Percentiles rank a stretch among this genome's conserved stretches.
phyloP scores from a whole-genome alignment of 2,797 vertebrate genomes.

The Sandelia bainsii region DNA sequence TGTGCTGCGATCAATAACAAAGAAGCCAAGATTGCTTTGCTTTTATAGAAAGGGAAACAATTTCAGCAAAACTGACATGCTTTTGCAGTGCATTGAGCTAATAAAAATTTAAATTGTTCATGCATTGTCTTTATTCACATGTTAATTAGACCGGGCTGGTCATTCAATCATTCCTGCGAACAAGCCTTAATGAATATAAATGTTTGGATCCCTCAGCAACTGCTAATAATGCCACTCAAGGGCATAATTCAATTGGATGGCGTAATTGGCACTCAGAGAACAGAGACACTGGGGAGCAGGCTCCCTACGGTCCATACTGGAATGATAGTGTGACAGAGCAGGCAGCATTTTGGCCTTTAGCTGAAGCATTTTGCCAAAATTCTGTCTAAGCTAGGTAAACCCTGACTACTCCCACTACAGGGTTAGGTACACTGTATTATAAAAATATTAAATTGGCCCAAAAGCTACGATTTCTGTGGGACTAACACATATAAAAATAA shows the following conservation, averaged over 20 bases:
- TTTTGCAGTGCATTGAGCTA: constrained; percentile 13
- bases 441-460: constrained; percentile 23
- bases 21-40: constrained; percentile 1
- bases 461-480: not conserved
- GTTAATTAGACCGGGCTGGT: constrained; percentile 59
- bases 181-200: constrained; percentile 73
- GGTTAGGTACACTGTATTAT: constrained; percentile 23
- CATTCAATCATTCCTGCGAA: constrained; percentile 68
- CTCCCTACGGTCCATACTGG: constrained; percentile 56
- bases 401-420: constrained; percentile 48
- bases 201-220: constrained; percentile 71
- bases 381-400: constrained; percentile 50
- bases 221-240: constrained; percentile 74
- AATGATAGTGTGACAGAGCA: constrained; percentile 61
- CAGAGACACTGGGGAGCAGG: constrained; percentile 54
- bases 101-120: constrained; percentile 48
- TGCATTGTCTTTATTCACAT: constrained; percentile 45
- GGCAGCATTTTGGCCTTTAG: constrained; percentile 61
- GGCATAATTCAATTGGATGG: constrained; percentile 74
- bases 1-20: not conserved
- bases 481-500: not conserved
- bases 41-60: not conserved
- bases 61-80: not conserved
- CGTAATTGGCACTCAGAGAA: constrained; percentile 72
- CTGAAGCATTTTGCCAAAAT: constrained; percentile 60